A percentile compares a stretch with the other conserved stretches of the same genome.
phyloP scores from a whole-genome alignment of 2,888 invertebrate genomes.

The Tachina grossa region DNA sequence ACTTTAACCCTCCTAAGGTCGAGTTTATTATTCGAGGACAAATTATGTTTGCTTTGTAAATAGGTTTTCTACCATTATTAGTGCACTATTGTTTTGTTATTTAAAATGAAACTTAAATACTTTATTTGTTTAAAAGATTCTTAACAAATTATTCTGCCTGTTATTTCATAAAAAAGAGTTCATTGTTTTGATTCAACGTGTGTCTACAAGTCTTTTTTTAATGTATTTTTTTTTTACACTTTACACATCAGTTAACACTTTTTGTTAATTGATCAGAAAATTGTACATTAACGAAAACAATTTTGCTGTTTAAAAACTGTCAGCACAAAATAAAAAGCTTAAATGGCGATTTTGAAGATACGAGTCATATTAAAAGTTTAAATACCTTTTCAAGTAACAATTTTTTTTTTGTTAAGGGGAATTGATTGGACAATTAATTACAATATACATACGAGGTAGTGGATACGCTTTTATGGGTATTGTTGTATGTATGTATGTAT shows the following conservation, averaged over 20 bases:
- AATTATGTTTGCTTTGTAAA: slow-evolving; percentile 26
- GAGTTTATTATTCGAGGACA: slow-evolving; percentile 30
- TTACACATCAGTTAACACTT: slow-evolving; percentile 61
- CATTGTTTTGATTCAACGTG: slow-evolving; percentile 45
- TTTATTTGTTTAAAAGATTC: slow-evolving; percentile 52
- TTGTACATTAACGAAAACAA: slow-evolving; percentile 28
- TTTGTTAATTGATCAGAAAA: slow-evolving; percentile 40
- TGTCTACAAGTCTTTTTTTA: slow-evolving; percentile 14
- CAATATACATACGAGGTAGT: not conserved
- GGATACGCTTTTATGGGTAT: slow-evolving; percentile 21
- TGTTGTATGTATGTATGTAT: slow-evolving; percentile 1
- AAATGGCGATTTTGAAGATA: slow-evolving; percentile 21
- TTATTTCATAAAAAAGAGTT: slow-evolving; percentile 46
- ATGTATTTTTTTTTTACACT: slow-evolving; percentile 43
- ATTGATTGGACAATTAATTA: slow-evolving; percentile 9
- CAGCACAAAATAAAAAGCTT: slow-evolving; percentile 28
- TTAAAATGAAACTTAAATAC: slow-evolving; percentile 7
- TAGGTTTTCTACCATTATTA: slow-evolving; percentile 19
- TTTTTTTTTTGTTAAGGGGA: slow-evolving; percentile 3
- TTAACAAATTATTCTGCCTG: slow-evolving; percentile 46
- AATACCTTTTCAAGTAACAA: slow-evolving; percentile 30
- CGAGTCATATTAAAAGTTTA: slow-evolving; percentile 13
- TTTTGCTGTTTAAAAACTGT: slow-evolving; percentile 36
- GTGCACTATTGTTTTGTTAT: not conserved
- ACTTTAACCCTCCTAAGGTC: slow-evolving; percentile 25